Evolutionary conservation across 1,140 invertebrate genomes (phyloP), one percentile per base, ranked within the genome.

Genomic region (Orchestia grillus): DNA sequence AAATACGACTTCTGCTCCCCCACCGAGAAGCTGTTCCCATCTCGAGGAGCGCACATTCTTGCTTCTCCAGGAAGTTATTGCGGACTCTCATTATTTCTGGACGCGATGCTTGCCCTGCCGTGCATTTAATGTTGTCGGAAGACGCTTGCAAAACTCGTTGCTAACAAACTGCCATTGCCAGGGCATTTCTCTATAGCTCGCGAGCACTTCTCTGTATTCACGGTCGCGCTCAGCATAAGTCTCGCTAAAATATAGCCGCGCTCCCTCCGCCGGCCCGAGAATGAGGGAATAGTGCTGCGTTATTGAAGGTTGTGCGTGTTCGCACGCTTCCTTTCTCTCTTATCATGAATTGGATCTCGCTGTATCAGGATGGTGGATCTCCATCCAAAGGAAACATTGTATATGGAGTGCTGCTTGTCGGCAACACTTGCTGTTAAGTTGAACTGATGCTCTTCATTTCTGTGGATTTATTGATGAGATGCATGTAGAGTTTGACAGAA

Each of bases 101-200:
- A 77, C 62, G 62, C 62, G 36, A 77, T 77, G 62, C 62, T 77
- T 77, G 62, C 62, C 62, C 62, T 77, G 62, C 62, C 62, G 36
- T 77, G 62, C 62, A 77, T 77, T 77, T 77, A 77, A 77, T 77
- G 62, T 77, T 77, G 62, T 77, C 62, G 62, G 62, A 77, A 77
- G 62, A 77, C 28, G 62, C 62, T 77, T 77, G 62, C 62, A 77
- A 77, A 77, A 77, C 62, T 77, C 62, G 62, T 77, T 77, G 62
- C 62, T 77, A 77, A 77, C 62, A 77, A 77, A 77, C 62, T 77
- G 62, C 62, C 62, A 77, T 77, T 77, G 62, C 62, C 62, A 19
- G 62, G 36, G 62, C 62, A 77, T 77, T 77, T 77, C 62, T 77
- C 62, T 77, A 77, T 36, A 77, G 62, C 62, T 77, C 28, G 62